Conservation (phyloP, 2,888 invertebrate species). For the Lingula anatina region DNA sequence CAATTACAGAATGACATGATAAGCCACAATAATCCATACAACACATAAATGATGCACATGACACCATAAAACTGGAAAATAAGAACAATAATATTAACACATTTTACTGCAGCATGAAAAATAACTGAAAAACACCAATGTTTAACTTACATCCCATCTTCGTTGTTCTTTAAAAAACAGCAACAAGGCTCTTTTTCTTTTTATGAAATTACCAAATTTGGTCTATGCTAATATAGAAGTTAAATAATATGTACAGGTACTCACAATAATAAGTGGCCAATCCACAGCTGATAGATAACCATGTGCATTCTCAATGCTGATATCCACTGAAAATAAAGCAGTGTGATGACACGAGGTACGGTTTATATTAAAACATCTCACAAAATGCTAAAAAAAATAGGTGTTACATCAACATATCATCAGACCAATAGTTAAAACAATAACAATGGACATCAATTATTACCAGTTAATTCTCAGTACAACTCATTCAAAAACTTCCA, state of each 20-base stretch:
- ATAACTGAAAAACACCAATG: background rate
- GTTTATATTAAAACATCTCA: background rate
- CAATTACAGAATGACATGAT: constrained; percentile 78
- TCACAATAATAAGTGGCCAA: constrained; percentile 79
- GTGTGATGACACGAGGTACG: background rate
- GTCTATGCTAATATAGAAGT: constrained; percentile 1
- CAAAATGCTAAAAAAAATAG: no score
- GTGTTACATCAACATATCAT: no score
- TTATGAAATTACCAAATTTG: background rate
- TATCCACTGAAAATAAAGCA: constrained; percentile 33
- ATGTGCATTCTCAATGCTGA: constrained; percentile 71
- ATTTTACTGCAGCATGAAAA: background rate
- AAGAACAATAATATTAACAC: constrained; percentile 4
- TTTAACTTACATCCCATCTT: background rate
- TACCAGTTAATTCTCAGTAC: no score
- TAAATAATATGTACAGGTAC: constrained; percentile 21
- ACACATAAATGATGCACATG: constrained; percentile 83
- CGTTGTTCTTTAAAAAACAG: background rate
- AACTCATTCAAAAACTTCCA: no score
- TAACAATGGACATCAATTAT: no score
- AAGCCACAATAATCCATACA: constrained; percentile 79
- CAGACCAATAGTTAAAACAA: no score
- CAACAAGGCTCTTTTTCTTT: background rate
- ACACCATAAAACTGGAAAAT: constrained; percentile 73
- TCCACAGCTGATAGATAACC: constrained; percentile 85